Base-by-base conservation (phyloP, 2,113 vertebrate species). In the Syngnathoides biaculeatus region DNA sequence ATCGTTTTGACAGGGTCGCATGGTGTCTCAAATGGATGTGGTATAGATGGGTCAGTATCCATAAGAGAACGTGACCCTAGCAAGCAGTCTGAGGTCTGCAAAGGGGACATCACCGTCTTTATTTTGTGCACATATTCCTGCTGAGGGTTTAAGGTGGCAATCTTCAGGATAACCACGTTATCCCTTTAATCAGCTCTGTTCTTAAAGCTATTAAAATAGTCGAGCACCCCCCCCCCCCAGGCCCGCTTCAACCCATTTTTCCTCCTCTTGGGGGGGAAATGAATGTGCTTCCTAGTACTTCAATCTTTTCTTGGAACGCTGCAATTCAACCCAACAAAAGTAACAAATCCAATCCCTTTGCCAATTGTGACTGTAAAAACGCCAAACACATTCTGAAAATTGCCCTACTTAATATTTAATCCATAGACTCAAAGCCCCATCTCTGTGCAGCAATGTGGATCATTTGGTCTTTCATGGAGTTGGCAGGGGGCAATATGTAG, bases 141-240 rank as follows among this genome's bases (percentile, higher is more conserved):
- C 73, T 70, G 61, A 68, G 73, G 78, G 82, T 78, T 87, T 86
- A 85, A 79, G 39, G 57, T 75, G 40, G 69, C 45, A 42, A 68
- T 73, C 76, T 60, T 68, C 67, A 40, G 71, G 80, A 82, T 85
- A 72, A 80, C 74, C 77, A 67, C 70, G 73, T 84, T 72, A 87
- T 85, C 86, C 71, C n/a, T 75, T 85, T 84, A 87, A 85, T 89
- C 74, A 79, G 77, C 75, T 83, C 77, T 75, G 52, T 72, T 71
- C 68, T 68, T 86, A 83, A 85, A 77, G 69, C 83, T 69, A 79
- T 85, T 86, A 73, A 85, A 83, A 80, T 71, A 70, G 59, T 70
- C 38, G 9, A 60, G 67, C n/a, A n/a, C 35, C 52, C 71, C 3
- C 17, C 12, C 22, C 27, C 38, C 47, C 58, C 70, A 13, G 12